Percentiles rank a stretch among this genome's conserved stretches.
Evolutionary conservation across 2,797 vertebrate genomes (phyloP).

Genomic region (Gambusia yucatana): DNA sequence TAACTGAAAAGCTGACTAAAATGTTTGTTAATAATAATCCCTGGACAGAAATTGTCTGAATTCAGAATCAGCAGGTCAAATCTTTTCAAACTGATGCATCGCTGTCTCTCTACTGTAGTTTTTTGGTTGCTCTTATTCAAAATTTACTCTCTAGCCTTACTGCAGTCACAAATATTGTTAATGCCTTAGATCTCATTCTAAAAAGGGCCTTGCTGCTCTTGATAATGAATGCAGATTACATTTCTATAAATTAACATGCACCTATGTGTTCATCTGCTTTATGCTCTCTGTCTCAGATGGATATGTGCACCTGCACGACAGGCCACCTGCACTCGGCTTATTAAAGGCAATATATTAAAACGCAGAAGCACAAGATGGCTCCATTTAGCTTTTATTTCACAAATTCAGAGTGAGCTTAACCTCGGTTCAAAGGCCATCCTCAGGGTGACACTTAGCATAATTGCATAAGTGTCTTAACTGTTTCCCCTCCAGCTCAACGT

Average conservation of each 20-base stretch:
- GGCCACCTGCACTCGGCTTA: conserved; percentile 81
- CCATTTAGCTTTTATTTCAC: conserved; percentile 86
- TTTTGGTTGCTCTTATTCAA: conserved; percentile 16
- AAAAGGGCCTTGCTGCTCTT: conserved; percentile 62
- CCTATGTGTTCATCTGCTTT: conserved; percentile 77
- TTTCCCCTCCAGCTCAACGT: conserved; percentile 80
- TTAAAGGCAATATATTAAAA: conserved; percentile 85
- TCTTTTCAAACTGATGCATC: background rate
- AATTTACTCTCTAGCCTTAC: conserved; percentile 55
- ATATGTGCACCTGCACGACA: conserved; percentile 74
- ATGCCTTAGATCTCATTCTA: conserved; percentile 59
- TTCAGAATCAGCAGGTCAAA: background rate
- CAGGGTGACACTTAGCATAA: conserved; percentile 87
- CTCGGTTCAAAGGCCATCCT: conserved; percentile 81
- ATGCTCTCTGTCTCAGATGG: conserved; percentile 79
- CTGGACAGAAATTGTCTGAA: background rate
- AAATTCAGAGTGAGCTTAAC: conserved; percentile 85
- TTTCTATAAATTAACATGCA: conserved; percentile 69
- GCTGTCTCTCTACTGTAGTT: background rate
- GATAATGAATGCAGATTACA: conserved; percentile 79
- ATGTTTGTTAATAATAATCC: background rate
- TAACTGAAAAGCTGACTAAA: background rate
- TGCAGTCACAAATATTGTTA: conserved; percentile 55
- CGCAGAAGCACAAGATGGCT: conserved; percentile 74
- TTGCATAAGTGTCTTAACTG: conserved; percentile 86